Evolutionary conservation across 2,797 vertebrate genomes (phyloP).

Genomic region (Pseudomugil tenellus): DNA sequence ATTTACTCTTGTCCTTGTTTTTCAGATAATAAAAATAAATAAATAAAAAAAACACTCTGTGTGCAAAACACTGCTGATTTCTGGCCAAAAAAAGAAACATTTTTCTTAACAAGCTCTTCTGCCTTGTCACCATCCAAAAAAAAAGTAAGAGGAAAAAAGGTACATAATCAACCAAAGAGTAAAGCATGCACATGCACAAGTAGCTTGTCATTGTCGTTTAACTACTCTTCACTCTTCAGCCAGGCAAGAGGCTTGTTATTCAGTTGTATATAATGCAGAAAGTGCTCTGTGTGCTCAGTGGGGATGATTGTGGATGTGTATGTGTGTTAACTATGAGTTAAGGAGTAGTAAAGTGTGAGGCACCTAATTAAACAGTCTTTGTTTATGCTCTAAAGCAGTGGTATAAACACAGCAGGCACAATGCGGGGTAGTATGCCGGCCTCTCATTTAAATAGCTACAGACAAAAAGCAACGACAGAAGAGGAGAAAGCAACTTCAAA

Average conservation of each 20-base stretch:
- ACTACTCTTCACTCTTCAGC: conserved; percentile 65
- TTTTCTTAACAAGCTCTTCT: conserved; percentile 70
- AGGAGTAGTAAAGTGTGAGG: conserved; percentile 80
- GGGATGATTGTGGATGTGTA: conserved; percentile 32
- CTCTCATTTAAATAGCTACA: conserved; percentile 77
- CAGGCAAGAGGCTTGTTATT: conserved; percentile 71
- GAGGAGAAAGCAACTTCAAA: conserved; percentile 74
- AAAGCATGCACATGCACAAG: conserved; percentile 34
- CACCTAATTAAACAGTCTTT: conserved; percentile 85
- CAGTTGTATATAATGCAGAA: conserved; percentile 57
- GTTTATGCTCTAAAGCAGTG: conserved; percentile 76
- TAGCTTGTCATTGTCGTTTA: conserved; percentile 63
- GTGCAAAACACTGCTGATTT: conserved; percentile 66
- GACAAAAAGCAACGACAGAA: conserved; percentile 66
- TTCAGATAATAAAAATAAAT: conserved; percentile 33
- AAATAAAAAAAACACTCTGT: conserved; percentile 26
- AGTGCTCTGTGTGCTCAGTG: conserved; percentile 45
- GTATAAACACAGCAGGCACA: conserved; percentile 75
- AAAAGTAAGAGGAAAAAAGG: conserved; percentile 7
- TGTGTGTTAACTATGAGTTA: conserved; percentile 75
- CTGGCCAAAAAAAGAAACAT: conserved; percentile 66
- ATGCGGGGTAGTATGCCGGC: conserved; percentile 68
- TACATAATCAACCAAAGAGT: conserved; percentile 48
- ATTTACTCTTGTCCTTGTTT: conserved; percentile 60
- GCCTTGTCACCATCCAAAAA: conserved; percentile 55